Conservation (phyloP, 2,888 invertebrate species). For the Esperia sulphurella region DNA sequence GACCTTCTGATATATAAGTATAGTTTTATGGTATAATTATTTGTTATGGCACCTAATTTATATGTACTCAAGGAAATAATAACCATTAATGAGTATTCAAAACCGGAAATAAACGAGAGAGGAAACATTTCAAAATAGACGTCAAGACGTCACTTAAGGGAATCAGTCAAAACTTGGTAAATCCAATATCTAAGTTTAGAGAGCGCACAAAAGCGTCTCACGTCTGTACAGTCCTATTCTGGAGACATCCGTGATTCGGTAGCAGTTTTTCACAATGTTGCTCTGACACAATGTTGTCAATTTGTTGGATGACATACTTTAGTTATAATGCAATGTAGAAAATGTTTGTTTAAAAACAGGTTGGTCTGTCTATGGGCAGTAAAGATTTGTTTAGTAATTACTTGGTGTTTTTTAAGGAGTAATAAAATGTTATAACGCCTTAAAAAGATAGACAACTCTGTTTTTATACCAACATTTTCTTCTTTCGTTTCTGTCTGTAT, state of each 20-base stretch:
- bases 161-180: conserved; percentile 69
- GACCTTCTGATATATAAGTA: no score
- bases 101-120: conserved; percentile 28
- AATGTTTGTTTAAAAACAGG: no score
- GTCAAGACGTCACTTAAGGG: conserved; percentile 41
- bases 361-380: no score
- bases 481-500: no score
- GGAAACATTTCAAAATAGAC: conserved; percentile 43
- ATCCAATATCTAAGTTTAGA: conserved; percentile 73
- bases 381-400: no score
- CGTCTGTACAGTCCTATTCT: conserved; percentile 10
- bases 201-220: conserved; percentile 33
- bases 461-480: no score
- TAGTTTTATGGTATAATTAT: not conserved
- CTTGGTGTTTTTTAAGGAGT: no score
- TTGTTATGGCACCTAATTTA: not conserved
- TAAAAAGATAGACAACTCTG: no score
- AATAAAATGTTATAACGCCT: no score
- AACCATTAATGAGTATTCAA: conserved; percentile 6
- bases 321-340: no score
- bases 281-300: not conserved
- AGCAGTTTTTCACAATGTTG: not conserved
- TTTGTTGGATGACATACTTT: no score
- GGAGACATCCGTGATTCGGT: not conserved
- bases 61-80: not conserved